These are phyloP conservation scores for Aleiodes alternator DNA, from an alignment of 2,888 invertebrate genomes.

Conservation along the genomic window DNA sequence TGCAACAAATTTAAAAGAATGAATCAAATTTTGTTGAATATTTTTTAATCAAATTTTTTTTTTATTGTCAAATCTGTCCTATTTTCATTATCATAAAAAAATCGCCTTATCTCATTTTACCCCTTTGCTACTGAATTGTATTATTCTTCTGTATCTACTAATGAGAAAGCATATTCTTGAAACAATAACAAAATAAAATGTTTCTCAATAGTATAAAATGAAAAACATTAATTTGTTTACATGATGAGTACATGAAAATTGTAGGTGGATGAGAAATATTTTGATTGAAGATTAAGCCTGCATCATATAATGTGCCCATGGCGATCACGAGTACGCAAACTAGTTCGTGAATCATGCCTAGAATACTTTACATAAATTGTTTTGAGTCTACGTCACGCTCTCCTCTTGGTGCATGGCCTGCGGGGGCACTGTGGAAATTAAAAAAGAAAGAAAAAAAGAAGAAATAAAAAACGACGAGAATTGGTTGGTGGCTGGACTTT, in stretches of 20 bases:
- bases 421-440: conserved; percentile 36
- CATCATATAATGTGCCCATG: conserved; percentile 66
- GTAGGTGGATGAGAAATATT: conserved; percentile 34
- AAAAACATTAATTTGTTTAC: conserved; percentile 19
- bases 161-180: no score
- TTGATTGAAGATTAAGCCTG: conserved; percentile 47
- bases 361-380: conserved; percentile 73
- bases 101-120: no score
- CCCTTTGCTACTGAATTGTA: no score
- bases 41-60: no score
- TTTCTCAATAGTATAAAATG: conserved; percentile 12
- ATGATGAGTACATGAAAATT: conserved; percentile 1
- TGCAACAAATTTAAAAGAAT: no score
- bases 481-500: conserved; percentile 27
- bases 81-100: no score
- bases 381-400: conserved; percentile 59
- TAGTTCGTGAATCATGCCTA: conserved; percentile 74
- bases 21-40: no score
- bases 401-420: conserved; percentile 36
- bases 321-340: conserved; percentile 72
- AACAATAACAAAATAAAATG: neutral
- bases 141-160: no score
- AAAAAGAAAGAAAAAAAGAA: no score
- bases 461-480: conserved; percentile 10
- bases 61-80: no score